A percentile compares a stretch with the other conserved stretches of the same genome.
phyloP scores from a whole-genome alignment of 2,888 invertebrate genomes.

The Adelognathus sp. region DNA sequence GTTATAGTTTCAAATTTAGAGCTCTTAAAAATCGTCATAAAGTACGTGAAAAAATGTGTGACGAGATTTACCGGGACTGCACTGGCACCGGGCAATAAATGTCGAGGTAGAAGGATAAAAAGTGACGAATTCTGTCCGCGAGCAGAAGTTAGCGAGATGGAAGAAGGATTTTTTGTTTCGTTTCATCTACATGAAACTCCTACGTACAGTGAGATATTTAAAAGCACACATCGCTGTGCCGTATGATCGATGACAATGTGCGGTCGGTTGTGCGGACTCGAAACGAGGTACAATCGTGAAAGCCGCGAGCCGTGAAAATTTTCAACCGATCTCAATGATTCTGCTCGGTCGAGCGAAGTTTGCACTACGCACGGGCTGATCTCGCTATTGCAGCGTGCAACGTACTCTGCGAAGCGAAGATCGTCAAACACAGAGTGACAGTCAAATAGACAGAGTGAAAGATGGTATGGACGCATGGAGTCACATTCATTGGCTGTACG shows the following conservation, averaged over 20 bases:
- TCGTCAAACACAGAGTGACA: background rate
- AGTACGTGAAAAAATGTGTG: background rate
- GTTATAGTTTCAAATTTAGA: background rate
- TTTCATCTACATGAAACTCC: background rate
- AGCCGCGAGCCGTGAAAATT: slow-evolving; percentile 55
- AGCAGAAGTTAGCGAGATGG: background rate
- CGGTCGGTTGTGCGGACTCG: slow-evolving; percentile 12
- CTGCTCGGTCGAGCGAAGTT: slow-evolving; percentile 48
- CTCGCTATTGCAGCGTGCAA: background rate
- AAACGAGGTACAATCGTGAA: slow-evolving; percentile 47
- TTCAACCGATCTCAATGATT: slow-evolving; percentile 53
- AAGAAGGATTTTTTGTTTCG: background rate
- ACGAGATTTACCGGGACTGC: background rate
- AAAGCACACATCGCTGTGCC: background rate
- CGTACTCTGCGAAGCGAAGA: background rate
- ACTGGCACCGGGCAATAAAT: background rate
- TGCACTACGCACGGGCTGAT: background rate
- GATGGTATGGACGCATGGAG: background rate
- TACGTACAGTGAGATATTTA: background rate
- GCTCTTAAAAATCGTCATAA: background rate
- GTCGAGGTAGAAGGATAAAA: background rate
- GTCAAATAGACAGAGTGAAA: background rate
- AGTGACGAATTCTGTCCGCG: background rate
- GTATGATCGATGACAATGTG: slow-evolving; percentile 39
- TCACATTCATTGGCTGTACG: background rate